Evolutionary conservation across 2,797 vertebrate species (phyloP).

Genomic region (Cirrhinus mrigala): DNA sequence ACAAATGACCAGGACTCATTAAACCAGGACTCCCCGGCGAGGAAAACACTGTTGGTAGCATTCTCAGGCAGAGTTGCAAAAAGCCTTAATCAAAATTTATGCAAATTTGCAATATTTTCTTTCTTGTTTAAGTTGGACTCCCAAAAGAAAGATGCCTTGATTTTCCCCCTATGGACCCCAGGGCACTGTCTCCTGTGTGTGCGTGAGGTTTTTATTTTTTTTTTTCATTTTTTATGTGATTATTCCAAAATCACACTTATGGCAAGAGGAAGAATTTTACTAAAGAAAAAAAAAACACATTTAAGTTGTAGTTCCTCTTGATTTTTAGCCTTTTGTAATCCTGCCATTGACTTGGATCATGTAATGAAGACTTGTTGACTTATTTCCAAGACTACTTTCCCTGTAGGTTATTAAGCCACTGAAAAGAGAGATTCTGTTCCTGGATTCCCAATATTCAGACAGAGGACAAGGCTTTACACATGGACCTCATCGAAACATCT

Average conservation of each 20-base stretch:
- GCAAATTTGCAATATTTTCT: no score
- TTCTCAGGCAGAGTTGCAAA: neutral
- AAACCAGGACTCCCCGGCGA: no score
- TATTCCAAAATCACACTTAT: neutral
- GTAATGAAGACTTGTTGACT: conserved; percentile 1
- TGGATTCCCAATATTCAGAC: neutral
- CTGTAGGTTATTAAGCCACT: conserved; percentile 1
- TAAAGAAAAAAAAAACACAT: conserved; percentile 6
- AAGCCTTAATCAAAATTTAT: neutral
- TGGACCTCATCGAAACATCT: neutral
- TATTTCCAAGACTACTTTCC: conserved; percentile 13
- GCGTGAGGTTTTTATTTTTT: neutral
- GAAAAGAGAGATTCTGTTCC: neutral
- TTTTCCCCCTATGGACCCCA: neutral
- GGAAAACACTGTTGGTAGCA: no score
- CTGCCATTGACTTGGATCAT: neutral
- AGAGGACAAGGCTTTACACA: neutral
- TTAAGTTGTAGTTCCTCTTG: neutral
- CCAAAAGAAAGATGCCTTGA: neutral
- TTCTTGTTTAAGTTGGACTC: neutral
- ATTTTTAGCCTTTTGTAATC: neutral
- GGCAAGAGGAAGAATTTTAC: neutral
- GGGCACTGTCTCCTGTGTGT: neutral
- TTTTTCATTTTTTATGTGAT: no score
- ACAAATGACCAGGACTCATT: no score